Evolutionary conservation across 2,888 invertebrate genomes (phyloP).

Genomic region (Sinohyriopsis cumingii): DNA sequence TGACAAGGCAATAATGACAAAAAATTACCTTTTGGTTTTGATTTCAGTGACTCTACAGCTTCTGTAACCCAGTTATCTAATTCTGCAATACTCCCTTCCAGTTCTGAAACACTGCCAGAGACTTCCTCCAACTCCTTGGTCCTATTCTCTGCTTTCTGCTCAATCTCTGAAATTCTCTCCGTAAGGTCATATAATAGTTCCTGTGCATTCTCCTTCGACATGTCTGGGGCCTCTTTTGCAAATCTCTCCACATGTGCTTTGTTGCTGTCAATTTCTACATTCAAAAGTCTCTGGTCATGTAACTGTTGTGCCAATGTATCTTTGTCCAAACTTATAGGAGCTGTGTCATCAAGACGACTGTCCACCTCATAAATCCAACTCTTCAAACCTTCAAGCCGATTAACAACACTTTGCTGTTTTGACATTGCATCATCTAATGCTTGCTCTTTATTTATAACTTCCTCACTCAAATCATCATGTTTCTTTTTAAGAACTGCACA

Average conservation of each 20-base stretch:
- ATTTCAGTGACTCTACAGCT: slow-evolving; percentile 60
- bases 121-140: slow-evolving; percentile 58
- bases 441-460: slow-evolving; percentile 58
- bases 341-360: slow-evolving; percentile 42
- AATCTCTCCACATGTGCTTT: slow-evolving; percentile 59
- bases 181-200: slow-evolving; percentile 41
- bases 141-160: slow-evolving; percentile 48
- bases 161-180: slow-evolving; percentile 47
- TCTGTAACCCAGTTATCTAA: slow-evolving; percentile 65
- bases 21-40: slow-evolving; percentile 41
- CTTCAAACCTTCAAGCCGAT: slow-evolving; percentile 59
- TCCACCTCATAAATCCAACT: slow-evolving; percentile 61
- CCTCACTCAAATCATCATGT: slow-evolving; percentile 56
- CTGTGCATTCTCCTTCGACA: slow-evolving; percentile 47
- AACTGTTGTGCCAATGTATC: slow-evolving; percentile 92
- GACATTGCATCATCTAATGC: slow-evolving; percentile 57
- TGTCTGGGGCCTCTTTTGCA: slow-evolving; percentile 49
- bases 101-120: slow-evolving; percentile 43
- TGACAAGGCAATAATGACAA: not conserved
- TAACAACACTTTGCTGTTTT: slow-evolving; percentile 63
- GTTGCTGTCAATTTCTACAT: slow-evolving; percentile 61
- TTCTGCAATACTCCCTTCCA: slow-evolving; percentile 51
- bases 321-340: slow-evolving; percentile 86
- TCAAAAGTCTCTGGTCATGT: slow-evolving; percentile 83
- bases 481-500: slow-evolving; percentile 45